Conservation (phyloP, 2,113 vertebrate genomes). For the Andinoacara biseriatus region DNA sequence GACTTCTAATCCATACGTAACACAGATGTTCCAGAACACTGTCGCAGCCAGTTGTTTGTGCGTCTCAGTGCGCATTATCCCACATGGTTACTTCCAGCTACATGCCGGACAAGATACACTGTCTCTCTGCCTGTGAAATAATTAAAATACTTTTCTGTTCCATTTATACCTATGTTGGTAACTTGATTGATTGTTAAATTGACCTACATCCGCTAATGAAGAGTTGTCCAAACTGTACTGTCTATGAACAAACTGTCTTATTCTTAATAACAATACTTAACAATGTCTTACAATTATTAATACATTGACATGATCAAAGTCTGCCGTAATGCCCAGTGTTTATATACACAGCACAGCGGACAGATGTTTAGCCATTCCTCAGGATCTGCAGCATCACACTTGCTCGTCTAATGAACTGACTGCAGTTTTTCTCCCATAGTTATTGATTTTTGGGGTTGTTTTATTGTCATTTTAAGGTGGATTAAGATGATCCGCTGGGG, state of each 20-base stretch:
- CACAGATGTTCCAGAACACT: background rate
- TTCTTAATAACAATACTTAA: too few species aligned
- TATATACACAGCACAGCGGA: background rate
- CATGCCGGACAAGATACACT: too few species aligned
- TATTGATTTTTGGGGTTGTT: too few species aligned
- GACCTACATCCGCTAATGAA: background rate
- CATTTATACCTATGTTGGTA: background rate
- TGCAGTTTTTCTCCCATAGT: too few species aligned
- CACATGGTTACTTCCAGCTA: background rate
- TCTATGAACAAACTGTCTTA: too few species aligned
- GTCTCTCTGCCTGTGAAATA: background rate
- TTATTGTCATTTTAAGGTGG: too few species aligned
- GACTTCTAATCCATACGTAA: background rate
- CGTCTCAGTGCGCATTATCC: background rate
- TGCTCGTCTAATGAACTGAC: too few species aligned
- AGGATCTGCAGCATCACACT: background rate
- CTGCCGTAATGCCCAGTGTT: background rate
- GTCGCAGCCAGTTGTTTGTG: background rate
- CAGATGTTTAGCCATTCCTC: background rate
- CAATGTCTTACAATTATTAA: background rate
- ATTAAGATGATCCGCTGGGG: too few species aligned
- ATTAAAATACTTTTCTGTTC: too few species aligned
- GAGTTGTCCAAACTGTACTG: too few species aligned
- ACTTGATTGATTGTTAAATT: background rate
- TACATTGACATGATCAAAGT: background rate